phyloP scores from a whole-genome alignment of 2,113 vertebrate genomes.

The Cephalopholis sonnerati region DNA sequence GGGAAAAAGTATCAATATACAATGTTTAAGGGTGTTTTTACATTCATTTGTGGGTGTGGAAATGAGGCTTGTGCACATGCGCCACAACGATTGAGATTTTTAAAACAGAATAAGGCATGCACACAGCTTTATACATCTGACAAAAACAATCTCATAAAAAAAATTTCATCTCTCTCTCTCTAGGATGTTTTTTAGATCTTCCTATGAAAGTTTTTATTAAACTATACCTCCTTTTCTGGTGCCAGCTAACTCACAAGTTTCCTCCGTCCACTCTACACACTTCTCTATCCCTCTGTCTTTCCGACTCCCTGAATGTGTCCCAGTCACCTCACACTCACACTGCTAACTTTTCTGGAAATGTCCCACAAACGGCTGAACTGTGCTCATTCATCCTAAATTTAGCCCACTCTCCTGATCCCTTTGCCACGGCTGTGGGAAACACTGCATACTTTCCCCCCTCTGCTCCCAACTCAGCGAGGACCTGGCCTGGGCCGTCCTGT shows the following conservation, averaged over 20 bases:
- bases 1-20: no score
- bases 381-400: conserved; percentile 74
- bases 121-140: no score
- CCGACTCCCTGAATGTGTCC: conserved; percentile 12
- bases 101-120: no score
- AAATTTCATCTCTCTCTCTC: background rate
- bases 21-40: no score
- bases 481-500: conserved; percentile 30
- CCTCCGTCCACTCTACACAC: background rate
- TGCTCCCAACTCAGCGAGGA: conserved; percentile 2
- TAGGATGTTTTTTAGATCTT: background rate
- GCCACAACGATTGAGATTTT: no score
- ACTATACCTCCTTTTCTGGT: background rate
- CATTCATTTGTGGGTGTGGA: no score
- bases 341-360: conserved; percentile 16
- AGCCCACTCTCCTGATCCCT: conserved; percentile 58
- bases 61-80: no score
- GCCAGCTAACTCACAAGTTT: background rate
- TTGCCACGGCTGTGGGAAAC: conserved; percentile 67
- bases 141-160: background rate
- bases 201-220: background rate
- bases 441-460: conserved; percentile 24
- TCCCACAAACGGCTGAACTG: conserved; percentile 61
- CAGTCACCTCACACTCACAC: conserved; percentile 48
- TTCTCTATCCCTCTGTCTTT: background rate